Evolutionary conservation across 92 coral and sea anemone genomes (phyloP).

Genomic region (Epizoanthus illoricatus): DNA sequence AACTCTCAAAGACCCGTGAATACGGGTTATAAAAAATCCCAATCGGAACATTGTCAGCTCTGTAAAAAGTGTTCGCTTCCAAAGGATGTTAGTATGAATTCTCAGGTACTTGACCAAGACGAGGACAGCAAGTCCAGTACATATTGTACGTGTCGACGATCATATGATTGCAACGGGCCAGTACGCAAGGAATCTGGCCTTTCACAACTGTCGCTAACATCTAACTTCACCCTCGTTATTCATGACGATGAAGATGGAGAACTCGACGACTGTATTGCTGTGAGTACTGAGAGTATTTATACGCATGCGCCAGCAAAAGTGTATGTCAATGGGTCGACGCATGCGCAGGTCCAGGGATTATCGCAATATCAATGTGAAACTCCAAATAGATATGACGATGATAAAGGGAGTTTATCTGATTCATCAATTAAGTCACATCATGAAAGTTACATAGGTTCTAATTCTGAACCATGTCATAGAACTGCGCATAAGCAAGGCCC

Average conservation of each 20-base stretch:
- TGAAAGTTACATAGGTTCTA: background rate
- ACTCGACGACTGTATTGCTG: slow-evolving; percentile 50
- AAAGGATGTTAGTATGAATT: slow-evolving; percentile 18
- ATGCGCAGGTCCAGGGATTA: slow-evolving; percentile 39
- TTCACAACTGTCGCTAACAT: background rate
- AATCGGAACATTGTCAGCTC: slow-evolving; percentile 49
- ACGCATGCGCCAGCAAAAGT: slow-evolving; percentile 34
- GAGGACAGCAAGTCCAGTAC: background rate
- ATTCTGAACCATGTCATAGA: background rate
- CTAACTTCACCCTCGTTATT: slow-evolving; percentile 53
- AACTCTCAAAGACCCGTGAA: slow-evolving; percentile 36
- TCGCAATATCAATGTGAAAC: background rate
- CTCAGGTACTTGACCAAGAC: background rate
- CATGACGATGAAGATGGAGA: slow-evolving; percentile 49
- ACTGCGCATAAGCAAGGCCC: background rate
- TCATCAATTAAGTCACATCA: background rate
- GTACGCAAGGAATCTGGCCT: slow-evolving; percentile 11
- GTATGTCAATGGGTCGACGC: slow-evolving; percentile 34
- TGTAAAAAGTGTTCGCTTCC: slow-evolving; percentile 69
- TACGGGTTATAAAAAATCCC: slow-evolving; percentile 40
- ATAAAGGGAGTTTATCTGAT: slow-evolving; percentile 12
- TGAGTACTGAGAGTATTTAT: slow-evolving; percentile 67
- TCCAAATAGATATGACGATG: background rate
- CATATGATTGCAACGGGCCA: background rate
- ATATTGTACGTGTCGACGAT: background rate